A percentile compares a stretch with the other conserved stretches of the same genome.
Conservation (phyloP, 2,888 invertebrate species). For the Horisme vitalbata region DNA sequence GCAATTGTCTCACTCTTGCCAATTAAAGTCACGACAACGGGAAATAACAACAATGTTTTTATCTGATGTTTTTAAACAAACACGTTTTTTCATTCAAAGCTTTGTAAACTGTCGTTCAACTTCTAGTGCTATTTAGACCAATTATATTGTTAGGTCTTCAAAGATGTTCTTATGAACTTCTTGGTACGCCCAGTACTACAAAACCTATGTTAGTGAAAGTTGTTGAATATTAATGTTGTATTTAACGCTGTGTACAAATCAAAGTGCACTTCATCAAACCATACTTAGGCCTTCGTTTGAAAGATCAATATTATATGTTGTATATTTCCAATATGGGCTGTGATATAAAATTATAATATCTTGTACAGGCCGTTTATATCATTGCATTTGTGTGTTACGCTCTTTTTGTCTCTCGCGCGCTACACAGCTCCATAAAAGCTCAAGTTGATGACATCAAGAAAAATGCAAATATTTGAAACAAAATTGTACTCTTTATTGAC, state of each 20-base stretch:
- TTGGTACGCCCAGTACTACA: conserved; percentile 53
- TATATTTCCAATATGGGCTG: conserved; percentile 91
- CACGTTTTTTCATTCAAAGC: neutral
- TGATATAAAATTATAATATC: conserved; percentile 86
- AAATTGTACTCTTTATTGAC: conserved; percentile 5
- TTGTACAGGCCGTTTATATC: conserved; percentile 87
- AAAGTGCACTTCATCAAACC: conserved; percentile 80
- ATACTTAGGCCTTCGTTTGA: conserved; percentile 74
- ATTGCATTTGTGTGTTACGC: conserved; percentile 64
- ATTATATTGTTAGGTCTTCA: conserved; percentile 22
- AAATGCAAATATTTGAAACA: neutral
- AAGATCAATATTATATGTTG: conserved; percentile 79
- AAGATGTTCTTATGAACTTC: conserved; percentile 22
- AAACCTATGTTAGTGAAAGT: conserved; percentile 65
- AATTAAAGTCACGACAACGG: conserved; percentile 20
- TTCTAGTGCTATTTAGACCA: conserved; percentile 19
- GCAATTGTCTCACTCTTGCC: conserved; percentile 17
- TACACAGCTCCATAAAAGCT: conserved; percentile 22
- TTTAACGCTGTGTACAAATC: conserved; percentile 81
- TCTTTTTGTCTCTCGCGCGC: conserved; percentile 46
- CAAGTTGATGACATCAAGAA: neutral
- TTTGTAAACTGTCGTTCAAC: conserved; percentile 2
- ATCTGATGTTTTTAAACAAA: neutral
- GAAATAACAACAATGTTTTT: conserved; percentile 13
- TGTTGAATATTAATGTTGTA: conserved; percentile 75